Conservation (phyloP, 1,140 invertebrate genomes). For the Leptinotarsa texana region DNA sequence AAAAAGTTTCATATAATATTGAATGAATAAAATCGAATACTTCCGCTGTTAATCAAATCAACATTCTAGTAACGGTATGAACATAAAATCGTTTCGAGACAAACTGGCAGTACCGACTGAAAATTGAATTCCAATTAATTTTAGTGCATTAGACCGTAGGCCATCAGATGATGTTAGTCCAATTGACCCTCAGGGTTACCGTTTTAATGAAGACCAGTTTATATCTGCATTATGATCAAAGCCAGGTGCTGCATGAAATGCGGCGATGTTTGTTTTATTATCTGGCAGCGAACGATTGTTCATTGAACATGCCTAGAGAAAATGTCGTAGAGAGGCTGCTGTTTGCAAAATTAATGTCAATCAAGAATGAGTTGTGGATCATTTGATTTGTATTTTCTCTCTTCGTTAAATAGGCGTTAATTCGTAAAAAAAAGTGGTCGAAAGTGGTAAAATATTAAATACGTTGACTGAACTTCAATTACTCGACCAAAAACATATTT, state of each 20-base stretch:
- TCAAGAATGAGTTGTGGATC: not conserved
- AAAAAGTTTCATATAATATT: too few species aligned
- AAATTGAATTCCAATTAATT: conserved; percentile 1
- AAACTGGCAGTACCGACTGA: not conserved
- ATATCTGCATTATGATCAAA: conserved; percentile 6
- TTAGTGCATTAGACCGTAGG: not conserved
- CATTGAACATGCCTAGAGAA: not conserved
- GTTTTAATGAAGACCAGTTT: conserved; percentile 3
- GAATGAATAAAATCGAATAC: too few species aligned
- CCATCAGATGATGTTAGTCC: not conserved
- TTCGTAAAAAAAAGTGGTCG: too few species aligned
- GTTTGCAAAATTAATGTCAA: not conserved
- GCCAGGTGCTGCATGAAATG: not conserved
- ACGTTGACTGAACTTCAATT: too few species aligned
- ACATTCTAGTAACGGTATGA: not conserved
- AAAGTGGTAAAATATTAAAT: too few species aligned
- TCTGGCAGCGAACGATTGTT: not conserved
- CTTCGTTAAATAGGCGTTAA: too few species aligned
- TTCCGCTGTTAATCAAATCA: too few species aligned
- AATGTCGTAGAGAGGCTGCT: not conserved
- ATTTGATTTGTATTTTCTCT: too few species aligned
- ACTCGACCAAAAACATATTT: too few species aligned
- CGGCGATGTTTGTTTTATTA: conserved; percentile 2
- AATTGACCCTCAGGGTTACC: not conserved
- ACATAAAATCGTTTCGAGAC: not conserved